A percentile compares a stretch with the other conserved stretches of the same genome.
phyloP scores from a whole-genome alignment of 2,797 vertebrate species.

The Iguana delicatissima region DNA sequence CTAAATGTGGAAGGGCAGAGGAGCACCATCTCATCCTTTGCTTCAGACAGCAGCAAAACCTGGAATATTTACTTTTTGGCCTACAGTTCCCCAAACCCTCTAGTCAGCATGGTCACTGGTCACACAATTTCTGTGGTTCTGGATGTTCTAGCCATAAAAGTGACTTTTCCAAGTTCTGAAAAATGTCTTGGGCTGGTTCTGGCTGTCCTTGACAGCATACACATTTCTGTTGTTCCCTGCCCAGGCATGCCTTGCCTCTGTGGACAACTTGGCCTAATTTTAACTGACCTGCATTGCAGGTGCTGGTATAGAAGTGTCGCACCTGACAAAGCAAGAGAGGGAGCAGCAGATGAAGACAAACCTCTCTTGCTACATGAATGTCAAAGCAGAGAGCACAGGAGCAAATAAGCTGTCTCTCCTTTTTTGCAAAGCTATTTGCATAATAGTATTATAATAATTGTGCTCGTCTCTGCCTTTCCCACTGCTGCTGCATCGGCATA shows the following conservation, averaged over 20 bases:
- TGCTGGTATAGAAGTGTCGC: not conserved
- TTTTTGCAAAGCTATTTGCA: not conserved
- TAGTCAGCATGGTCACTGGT: too few relatives aligned
- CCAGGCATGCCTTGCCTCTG: not conserved
- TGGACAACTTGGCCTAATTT: not conserved
- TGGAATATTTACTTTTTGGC: too few relatives aligned
- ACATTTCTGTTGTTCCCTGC: too few relatives aligned
- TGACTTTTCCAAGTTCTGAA: too few relatives aligned
- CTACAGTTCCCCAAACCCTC: too few relatives aligned
- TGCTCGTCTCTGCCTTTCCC: not conserved
- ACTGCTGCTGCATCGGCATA: not conserved
- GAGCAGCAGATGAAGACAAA: not conserved
- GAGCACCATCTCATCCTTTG: too few relatives aligned
- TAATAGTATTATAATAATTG: slow-evolving; percentile 13
- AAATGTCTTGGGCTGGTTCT: too few relatives aligned
- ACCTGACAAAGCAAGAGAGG: not conserved
- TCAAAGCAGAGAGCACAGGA: not conserved
- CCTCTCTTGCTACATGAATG: not conserved
- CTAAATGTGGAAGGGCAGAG: too few relatives aligned
- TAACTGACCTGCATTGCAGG: not conserved
- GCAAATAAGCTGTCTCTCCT: not conserved
- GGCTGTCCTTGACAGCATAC: too few relatives aligned
- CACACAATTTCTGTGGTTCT: too few relatives aligned
- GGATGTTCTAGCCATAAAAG: too few relatives aligned
- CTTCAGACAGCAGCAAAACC: too few relatives aligned